Evolutionary conservation across 2,888 invertebrate genomes (phyloP).

Genomic region (Plebejus anna): DNA sequence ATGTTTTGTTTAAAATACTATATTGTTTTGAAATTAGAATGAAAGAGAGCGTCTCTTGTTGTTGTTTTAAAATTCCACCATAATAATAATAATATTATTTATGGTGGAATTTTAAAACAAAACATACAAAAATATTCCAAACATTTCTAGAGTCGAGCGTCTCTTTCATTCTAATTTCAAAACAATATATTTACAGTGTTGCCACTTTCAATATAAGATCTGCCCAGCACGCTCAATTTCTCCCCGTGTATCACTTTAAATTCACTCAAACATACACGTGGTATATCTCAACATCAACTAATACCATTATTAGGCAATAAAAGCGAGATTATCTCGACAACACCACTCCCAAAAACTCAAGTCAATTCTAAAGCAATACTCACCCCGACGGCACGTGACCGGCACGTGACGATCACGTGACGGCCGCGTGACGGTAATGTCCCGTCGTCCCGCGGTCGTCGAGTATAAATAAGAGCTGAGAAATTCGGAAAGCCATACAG

Average conservation of each 20-base stretch:
- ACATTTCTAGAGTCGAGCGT: no score
- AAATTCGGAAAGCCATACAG: slow-evolving; percentile 24
- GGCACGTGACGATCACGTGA: slow-evolving; percentile 51
- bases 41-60: no score
- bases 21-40: no score
- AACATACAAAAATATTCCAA: no score
- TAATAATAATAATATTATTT: no score
- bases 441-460: slow-evolving; percentile 49
- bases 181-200: neutral
- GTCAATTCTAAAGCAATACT: slow-evolving; percentile 48
- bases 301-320: slow-evolving; percentile 24
- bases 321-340: slow-evolving; percentile 29
- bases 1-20: no score
- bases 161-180: no score
- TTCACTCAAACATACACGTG: slow-evolving; percentile 25
- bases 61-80: no score
- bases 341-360: slow-evolving; percentile 35
- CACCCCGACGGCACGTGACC: slow-evolving; percentile 49
- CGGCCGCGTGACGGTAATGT: slow-evolving; percentile 49
- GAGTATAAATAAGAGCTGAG: slow-evolving; percentile 46
- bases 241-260: neutral
- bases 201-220: neutral
- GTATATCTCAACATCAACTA: slow-evolving; percentile 10
- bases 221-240: neutral
- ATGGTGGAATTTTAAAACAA: no score